Conservation (phyloP, 2,113 vertebrate genomes). For the Heterotis niloticus region DNA sequence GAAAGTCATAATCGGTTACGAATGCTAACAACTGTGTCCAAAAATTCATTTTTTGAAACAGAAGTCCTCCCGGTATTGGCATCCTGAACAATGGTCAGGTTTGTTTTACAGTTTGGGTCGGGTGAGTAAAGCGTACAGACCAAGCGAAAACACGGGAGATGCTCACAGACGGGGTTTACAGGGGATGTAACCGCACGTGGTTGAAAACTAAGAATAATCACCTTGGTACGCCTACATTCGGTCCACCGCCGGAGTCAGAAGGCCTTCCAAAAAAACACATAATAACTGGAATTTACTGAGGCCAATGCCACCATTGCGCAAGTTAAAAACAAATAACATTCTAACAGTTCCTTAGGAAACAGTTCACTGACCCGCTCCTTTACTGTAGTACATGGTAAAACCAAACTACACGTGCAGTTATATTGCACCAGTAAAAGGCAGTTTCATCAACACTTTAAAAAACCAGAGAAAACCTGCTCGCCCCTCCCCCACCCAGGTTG, state of each 20-base stretch:
- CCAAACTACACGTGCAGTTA: neutral
- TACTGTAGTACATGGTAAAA: neutral
- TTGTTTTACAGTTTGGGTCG: too few species aligned
- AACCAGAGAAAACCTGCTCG: neutral
- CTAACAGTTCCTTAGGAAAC: neutral
- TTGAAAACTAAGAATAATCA: neutral
- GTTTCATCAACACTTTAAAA: neutral
- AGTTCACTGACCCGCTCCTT: neutral
- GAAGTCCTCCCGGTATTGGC: too few species aligned
- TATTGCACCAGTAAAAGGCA: conserved; percentile 17
- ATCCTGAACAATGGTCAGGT: too few species aligned
- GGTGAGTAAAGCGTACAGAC: neutral
- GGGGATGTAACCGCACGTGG: neutral
- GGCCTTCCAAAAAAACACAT: neutral
- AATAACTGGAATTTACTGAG: conserved; percentile 6
- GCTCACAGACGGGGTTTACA: neutral
- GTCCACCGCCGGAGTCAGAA: neutral
- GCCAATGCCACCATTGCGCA: neutral
- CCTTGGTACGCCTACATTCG: neutral
- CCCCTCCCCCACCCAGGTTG: neutral
- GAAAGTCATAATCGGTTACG: too few species aligned
- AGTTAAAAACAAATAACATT: conserved; percentile 13
- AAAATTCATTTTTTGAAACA: too few species aligned
- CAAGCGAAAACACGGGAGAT: neutral
- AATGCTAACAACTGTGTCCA: too few species aligned